phyloP scores from a whole-genome alignment of 2,797 vertebrate genomes.

The Sardinella longiceps region DNA sequence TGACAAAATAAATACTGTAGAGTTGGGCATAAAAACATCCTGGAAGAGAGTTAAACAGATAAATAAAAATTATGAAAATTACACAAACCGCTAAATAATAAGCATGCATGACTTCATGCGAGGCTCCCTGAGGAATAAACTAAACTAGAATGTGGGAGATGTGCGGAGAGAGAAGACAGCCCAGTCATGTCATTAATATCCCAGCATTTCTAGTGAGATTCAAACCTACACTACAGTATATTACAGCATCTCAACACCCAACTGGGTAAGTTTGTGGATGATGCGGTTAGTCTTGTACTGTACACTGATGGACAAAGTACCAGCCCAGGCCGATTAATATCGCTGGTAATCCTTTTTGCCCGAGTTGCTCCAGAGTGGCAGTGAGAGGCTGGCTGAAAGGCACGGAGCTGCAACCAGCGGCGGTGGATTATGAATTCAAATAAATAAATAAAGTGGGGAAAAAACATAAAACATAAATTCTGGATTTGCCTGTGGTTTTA shows the following conservation, averaged over 20 bases:
- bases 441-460: no score
- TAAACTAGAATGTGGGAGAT: not conserved
- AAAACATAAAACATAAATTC: slow-evolving; percentile 37
- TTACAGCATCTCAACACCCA: not conserved
- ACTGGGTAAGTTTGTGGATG: not conserved
- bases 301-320: not conserved
- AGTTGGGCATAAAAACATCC: not conserved
- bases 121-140: not conserved
- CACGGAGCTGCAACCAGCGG: slow-evolving; percentile 61
- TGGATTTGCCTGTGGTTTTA: slow-evolving; percentile 67
- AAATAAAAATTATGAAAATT: not conserved
- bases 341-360: slow-evolving; percentile 33
- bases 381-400: slow-evolving; percentile 62
- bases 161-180: not conserved
- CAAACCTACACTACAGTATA: not conserved
- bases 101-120: not conserved
- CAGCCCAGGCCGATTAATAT: not conserved
- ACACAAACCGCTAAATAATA: not conserved
- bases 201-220: not conserved
- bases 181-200: not conserved
- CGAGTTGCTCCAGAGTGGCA: slow-evolving; percentile 55
- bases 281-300: not conserved
- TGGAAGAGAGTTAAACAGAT: not conserved
- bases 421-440: slow-evolving; percentile 68
- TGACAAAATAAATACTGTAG: no score